A percentile compares a stretch with the other conserved stretches of the same genome.
These are phyloP conservation scores for Cyprinodon brontotheroides DNA, from an alignment of 2,113 vertebrate species.

Conservation along the genomic window DNA sequence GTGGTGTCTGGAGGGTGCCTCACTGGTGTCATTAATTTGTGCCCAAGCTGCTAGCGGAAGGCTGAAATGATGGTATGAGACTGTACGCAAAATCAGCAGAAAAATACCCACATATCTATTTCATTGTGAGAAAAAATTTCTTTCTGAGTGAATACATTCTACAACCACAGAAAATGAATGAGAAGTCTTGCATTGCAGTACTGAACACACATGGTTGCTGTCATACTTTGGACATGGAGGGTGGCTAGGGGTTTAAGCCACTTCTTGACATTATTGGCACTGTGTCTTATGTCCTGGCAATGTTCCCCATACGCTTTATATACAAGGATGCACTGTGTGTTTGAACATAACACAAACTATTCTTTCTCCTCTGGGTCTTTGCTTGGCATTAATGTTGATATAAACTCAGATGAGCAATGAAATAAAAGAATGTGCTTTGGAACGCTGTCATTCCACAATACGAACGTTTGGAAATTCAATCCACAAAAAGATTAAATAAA, in stretches of 20 bases:
- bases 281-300: constrained; percentile 56
- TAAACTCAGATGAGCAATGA: constrained; percentile 26
- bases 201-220: constrained; percentile 30
- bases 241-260: constrained; percentile 43
- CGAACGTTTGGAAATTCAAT: neutral
- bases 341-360: constrained; percentile 36
- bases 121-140: constrained; percentile 43
- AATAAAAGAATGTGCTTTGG: constrained; percentile 34
- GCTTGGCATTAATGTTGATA: constrained; percentile 45
- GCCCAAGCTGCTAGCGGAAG: constrained; percentile 60
- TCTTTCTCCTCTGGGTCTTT: constrained; percentile 30
- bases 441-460: neutral
- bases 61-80: constrained; percentile 48
- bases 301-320: constrained; percentile 50
- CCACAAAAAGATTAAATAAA: neutral
- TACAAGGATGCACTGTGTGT: constrained; percentile 36
- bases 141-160: constrained; percentile 39
- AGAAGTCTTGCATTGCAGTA: constrained; percentile 40
- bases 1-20: constrained; percentile 51
- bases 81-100: constrained; percentile 54
- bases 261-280: constrained; percentile 63
- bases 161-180: constrained; percentile 43
- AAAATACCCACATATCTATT: constrained; percentile 21
- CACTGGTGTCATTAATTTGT: constrained; percentile 71
- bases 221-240: constrained; percentile 10